Percentiles rank a stretch among this genome's conserved stretches.
These are phyloP conservation scores for Xiphophorus birchmanni DNA, from an alignment of 2,797 vertebrate genomes.

Conservation along the genomic window DNA sequence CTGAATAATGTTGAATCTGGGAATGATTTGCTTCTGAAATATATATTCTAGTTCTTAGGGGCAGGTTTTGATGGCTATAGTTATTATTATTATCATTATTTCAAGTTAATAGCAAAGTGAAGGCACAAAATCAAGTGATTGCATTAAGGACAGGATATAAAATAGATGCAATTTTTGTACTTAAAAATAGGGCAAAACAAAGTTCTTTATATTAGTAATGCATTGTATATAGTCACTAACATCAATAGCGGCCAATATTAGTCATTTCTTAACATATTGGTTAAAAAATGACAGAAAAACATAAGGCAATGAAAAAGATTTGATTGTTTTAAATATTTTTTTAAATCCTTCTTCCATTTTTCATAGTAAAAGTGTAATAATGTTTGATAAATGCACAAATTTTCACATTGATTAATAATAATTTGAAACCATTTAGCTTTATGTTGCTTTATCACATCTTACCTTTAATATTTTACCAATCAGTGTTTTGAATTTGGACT, in stretches of 20 bases:
- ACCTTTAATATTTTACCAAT: not conserved
- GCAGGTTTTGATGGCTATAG: not conserved
- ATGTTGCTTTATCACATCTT: not conserved
- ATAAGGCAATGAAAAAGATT: not conserved
- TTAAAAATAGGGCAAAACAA: not conserved
- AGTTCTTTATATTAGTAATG: not conserved
- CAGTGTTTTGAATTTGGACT: not conserved
- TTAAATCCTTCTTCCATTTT: not conserved
- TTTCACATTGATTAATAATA: not conserved
- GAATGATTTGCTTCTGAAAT: not conserved
- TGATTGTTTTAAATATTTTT: not conserved
- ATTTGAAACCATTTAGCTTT: not conserved
- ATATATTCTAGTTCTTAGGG: not conserved
- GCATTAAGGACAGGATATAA: not conserved
- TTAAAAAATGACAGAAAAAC: not conserved
- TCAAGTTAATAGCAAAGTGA: not conserved
- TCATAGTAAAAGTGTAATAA: not conserved
- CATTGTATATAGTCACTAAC: no score
- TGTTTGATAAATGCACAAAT: not conserved
- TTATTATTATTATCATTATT: not conserved
- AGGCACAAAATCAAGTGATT: not conserved
- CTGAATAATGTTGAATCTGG: not conserved
- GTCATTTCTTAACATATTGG: no score
- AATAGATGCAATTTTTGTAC: not conserved
- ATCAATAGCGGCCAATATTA: no score